Evolutionary conservation across 2,888 invertebrate species (phyloP).

Genomic region (Campoplex capitator): DNA sequence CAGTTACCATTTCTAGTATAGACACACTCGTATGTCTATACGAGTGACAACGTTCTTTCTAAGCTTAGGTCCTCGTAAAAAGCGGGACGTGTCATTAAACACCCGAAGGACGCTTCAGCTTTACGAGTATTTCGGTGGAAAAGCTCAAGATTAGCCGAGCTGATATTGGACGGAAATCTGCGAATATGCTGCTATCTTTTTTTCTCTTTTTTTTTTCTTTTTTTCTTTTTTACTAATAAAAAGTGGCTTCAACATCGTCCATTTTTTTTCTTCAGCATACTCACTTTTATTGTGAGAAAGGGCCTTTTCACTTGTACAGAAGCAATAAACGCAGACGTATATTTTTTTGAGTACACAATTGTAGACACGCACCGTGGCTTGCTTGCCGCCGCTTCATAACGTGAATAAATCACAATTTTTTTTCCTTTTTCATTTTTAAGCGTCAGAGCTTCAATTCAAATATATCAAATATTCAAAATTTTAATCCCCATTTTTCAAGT

Average conservation of each 20-base stretch:
- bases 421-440: background rate
- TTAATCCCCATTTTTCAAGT: background rate
- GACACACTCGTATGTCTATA: background rate
- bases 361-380: background rate
- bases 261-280: background rate
- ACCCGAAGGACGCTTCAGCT: constrained; percentile 18
- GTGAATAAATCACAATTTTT: background rate
- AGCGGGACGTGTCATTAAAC: constrained; percentile 34
- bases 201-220: constrained; percentile 8
- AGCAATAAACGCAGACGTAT: background rate
- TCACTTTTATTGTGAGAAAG: constrained; percentile 3
- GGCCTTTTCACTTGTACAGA: background rate
- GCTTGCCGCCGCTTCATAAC: background rate
- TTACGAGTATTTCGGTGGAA: constrained; percentile 22
- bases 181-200: background rate
- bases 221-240: constrained; percentile 18
- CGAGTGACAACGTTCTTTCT: constrained; percentile 10
- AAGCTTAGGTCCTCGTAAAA: constrained; percentile 27
- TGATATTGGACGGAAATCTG: constrained; percentile 30
- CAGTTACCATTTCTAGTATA: background rate
- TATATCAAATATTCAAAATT: background rate
- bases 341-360: background rate
- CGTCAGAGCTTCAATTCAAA: background rate
- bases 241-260: background rate
- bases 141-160: constrained; percentile 34